These are phyloP conservation scores for Antheraea yamamai DNA, from an alignment of 2,888 invertebrate genomes.

Conservation along the genomic window DNA sequence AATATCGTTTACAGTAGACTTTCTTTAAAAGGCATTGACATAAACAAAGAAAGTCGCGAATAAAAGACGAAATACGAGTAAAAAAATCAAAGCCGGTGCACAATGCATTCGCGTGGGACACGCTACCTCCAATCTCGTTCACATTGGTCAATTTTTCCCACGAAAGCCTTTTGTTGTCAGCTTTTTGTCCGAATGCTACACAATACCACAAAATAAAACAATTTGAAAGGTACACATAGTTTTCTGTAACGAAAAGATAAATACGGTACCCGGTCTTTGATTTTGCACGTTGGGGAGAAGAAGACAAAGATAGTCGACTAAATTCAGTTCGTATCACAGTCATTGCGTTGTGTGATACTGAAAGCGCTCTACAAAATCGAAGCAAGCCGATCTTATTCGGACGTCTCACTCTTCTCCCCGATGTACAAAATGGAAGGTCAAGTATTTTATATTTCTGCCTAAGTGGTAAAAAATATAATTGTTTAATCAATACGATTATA, in stretches of 20 bases:
- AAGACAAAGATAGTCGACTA: no score
- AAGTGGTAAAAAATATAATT: no score
- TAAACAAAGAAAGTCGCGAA: background rate
- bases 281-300: no score
- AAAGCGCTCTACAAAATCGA: no score
- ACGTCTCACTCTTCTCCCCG: no score
- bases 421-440: no score
- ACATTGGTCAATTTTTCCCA: conserved; percentile 28
- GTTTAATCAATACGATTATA: no score
- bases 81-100: background rate
- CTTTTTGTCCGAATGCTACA: conserved; percentile 26
- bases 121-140: conserved; percentile 19
- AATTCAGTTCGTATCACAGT: no score
- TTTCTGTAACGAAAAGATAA: background rate
- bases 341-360: no score
- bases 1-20: background rate
- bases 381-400: no score
- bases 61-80: background rate
- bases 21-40: background rate
- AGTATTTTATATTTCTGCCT: no score
- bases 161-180: conserved; percentile 33
- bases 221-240: background rate
- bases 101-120: conserved; percentile 14
- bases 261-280: background rate
- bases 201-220: conserved; percentile 21